Base-by-base conservation (phyloP, 2,888 invertebrate species). In the Orthosia cruda region DNA sequence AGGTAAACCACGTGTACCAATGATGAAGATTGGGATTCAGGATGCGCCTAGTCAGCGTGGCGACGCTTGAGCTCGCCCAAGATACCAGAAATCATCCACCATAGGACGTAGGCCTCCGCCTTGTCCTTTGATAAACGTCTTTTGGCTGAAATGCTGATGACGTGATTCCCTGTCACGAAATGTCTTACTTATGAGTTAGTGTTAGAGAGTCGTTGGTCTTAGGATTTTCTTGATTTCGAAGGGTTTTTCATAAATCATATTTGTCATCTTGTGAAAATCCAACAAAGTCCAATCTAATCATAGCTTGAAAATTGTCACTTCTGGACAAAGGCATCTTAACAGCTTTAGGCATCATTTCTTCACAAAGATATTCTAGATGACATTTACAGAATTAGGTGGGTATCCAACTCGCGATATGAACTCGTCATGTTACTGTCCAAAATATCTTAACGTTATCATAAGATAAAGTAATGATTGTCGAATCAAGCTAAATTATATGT, bases 381-480 rank as follows among this genome's bases (percentile, higher is more conserved):
- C 16, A 57, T 79, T 72, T 59, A 20, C 7, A 49, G 54, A 23
- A 23, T 71, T 26, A 20, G 50, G 40, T 59, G 20, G 50, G 40
- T 59, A 26, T 64, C 64, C 26, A 62, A 64, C 20, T 16, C 20
- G 23, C 52, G 58, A 73, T 64, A 80, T 7, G 26, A 26, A 49
- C 32, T 64, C 50, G 45, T 69, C 75, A 55, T 54, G 80, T 80
- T 73, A 40, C 26, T 26, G 52, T 73, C 40, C 40, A 80, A 50
- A 20, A 32, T 76, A 77, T 80, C 58, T 59, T 13, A n/a, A 71
- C 18, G 12, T 77, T 65, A 81, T 81, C 68, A 47, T 15, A 26
- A n/a, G 68, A 71, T 79, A 74, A 54, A 66, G 65, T 59, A 54
- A 40, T 63, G 23, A 81, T 81, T 80, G 75, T 45, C 20, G 59